Evolutionary conservation across 2,113 vertebrate genomes (phyloP).

Genomic region (Platichthys flesus): DNA sequence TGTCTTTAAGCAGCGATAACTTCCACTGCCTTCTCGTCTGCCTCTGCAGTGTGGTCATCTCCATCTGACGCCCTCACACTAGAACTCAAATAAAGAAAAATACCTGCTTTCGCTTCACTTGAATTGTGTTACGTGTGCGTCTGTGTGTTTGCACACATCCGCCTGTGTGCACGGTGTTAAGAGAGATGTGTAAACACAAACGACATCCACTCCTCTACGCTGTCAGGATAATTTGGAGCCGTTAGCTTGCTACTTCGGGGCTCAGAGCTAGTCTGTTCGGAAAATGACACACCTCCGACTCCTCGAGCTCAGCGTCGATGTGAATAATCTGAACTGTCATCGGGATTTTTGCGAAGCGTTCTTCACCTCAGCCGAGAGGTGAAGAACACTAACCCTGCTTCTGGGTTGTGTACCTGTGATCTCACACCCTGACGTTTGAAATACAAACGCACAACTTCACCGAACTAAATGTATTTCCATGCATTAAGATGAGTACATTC

Average conservation of each 20-base stretch:
- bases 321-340: conserved; percentile 14
- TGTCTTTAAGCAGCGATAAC: conserved; percentile 30
- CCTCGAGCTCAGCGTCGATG: conserved; percentile 8
- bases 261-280: conserved; percentile 12
- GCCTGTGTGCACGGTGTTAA: background rate
- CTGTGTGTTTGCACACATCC: background rate
- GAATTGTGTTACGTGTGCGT: background rate
- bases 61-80: conserved; percentile 11
- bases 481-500: no score
- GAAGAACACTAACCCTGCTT: background rate
- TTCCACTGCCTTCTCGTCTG: background rate
- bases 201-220: conserved; percentile 14
- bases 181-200: conserved; percentile 17
- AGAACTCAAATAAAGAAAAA: background rate
- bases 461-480: no score
- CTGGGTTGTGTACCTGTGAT: background rate
- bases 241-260: conserved; percentile 14
- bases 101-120: background rate
- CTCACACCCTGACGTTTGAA: no score
- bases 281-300: conserved; percentile 21
- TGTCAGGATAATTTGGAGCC: conserved; percentile 47
- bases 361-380: no score
- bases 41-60: background rate
- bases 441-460: no score
- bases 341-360: background rate